phyloP scores from a whole-genome alignment of 2,888 invertebrate genomes.

The Osmoderma eremita region DNA sequence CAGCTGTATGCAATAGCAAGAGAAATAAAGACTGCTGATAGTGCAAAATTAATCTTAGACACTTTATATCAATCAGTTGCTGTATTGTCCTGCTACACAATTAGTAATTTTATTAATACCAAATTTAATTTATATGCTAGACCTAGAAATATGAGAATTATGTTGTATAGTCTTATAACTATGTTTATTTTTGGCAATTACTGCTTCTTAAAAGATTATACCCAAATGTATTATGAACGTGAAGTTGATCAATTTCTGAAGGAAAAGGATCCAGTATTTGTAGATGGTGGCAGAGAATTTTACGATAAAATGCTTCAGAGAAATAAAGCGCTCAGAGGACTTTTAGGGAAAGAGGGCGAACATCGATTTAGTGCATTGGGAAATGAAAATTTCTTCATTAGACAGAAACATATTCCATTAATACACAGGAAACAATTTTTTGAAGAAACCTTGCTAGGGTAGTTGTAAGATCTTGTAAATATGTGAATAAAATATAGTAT shows the following conservation, averaged over 20 bases:
- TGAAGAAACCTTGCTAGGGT: constrained; percentile 59
- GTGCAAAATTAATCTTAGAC: constrained; percentile 69
- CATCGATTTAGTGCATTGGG: constrained; percentile 73
- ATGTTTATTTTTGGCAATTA: constrained; percentile 71
- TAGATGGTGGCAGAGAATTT: constrained; percentile 79
- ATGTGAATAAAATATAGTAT: constrained; percentile 10
- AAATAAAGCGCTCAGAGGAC: constrained; percentile 76
- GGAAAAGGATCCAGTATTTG: constrained; percentile 70
- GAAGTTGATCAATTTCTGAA: constrained; percentile 72
- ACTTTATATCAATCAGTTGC: constrained; percentile 66
- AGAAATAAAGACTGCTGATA: constrained; percentile 74
- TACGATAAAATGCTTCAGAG: constrained; percentile 78
- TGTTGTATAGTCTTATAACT: constrained; percentile 69
- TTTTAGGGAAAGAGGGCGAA: constrained; percentile 73
- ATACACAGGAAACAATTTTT: constrained; percentile 75
- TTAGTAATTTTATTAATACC: constrained; percentile 67
- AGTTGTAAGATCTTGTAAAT: not conserved
- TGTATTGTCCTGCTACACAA: constrained; percentile 66
- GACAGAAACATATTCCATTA: constrained; percentile 74
- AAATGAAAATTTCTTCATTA: constrained; percentile 74
- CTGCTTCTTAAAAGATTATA: constrained; percentile 72
- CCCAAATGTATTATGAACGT: constrained; percentile 72
- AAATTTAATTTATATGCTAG: constrained; percentile 68
- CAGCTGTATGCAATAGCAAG: constrained; percentile 83
- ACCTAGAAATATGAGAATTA: constrained; percentile 64